Conservation (phyloP, 2,797 vertebrate species). For the Fistularia commersonii region DNA sequence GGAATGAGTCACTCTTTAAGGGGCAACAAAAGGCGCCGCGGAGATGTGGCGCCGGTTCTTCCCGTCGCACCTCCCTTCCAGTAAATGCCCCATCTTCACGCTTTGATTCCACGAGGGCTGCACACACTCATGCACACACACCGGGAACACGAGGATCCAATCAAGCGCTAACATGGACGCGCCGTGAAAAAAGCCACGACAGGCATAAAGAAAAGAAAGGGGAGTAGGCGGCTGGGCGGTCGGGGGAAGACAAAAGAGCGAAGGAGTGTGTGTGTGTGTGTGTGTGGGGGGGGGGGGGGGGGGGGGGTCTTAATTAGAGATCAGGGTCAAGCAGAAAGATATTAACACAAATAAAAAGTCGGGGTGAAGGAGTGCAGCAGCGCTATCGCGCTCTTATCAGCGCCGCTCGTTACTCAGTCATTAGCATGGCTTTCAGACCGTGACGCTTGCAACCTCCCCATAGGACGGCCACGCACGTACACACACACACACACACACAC, state of each 20-base stretch:
- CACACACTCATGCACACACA: background rate
- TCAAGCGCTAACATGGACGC: constrained; percentile 19
- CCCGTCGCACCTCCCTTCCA: constrained; percentile 14
- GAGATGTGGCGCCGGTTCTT: constrained; percentile 3
- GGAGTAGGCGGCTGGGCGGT: too few relatives aligned
- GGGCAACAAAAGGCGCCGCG: too few relatives aligned
- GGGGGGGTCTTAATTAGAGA: constrained; percentile 25
- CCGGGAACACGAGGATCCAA: constrained; percentile 1
- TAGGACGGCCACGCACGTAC: constrained; percentile 18
- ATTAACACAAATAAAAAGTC: constrained; percentile 29
- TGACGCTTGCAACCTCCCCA: constrained; percentile 58
- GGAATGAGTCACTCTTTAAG: constrained; percentile 26
- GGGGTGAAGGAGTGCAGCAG: constrained; percentile 36
- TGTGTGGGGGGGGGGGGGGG: too few relatives aligned
- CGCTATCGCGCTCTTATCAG: constrained; percentile 48
- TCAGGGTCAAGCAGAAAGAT: constrained; percentile 19
- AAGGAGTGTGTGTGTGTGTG: too few relatives aligned
- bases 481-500: constrained; percentile 4
- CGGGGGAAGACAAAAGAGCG: constrained; percentile 5
- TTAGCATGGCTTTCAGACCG: constrained; percentile 59
- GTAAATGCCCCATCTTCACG: constrained; percentile 7
- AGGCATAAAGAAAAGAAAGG: background rate
- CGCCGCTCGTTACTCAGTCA: constrained; percentile 57
- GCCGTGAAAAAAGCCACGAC: background rate
- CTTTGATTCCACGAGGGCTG: constrained; percentile 2